These are phyloP conservation scores for Maccullochella peelii DNA, from an alignment of 2,113 vertebrate species.

Conservation along the genomic window DNA sequence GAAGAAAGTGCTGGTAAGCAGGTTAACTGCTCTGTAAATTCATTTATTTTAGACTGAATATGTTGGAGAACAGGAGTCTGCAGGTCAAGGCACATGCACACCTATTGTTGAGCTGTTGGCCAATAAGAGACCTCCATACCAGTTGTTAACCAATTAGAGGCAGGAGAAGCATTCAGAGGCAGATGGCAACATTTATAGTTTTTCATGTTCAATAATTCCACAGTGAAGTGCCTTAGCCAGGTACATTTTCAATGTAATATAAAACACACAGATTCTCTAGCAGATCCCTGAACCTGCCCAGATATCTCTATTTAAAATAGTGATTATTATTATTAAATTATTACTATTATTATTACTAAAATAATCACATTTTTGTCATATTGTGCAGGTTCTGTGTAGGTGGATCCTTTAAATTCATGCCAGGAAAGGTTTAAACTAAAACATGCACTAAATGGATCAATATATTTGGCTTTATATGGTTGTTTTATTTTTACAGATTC, in stretches of 20 bases:
- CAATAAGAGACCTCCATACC: neutral
- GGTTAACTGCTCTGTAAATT: neutral
- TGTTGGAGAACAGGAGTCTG: neutral
- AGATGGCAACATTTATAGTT: neutral
- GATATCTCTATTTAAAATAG: neutral
- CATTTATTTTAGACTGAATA: neutral
- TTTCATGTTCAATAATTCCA: neutral
- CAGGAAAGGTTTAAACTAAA: neutral
- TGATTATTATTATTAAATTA: too few relatives aligned
- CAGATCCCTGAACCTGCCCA: too few relatives aligned
- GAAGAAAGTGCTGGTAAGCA: neutral
- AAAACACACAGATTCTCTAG: too few relatives aligned
- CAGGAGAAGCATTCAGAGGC: neutral
- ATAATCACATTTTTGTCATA: neutral
- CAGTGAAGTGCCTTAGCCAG: neutral
- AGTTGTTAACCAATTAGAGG: neutral
- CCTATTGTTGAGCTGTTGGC: neutral
- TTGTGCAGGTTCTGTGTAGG: neutral
- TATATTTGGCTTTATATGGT: neutral
- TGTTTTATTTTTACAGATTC: neutral
- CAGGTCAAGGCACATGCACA: neutral
- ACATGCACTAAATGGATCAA: neutral
- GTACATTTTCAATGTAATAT: neutral
- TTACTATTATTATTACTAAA: neutral
- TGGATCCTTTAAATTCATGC: too few relatives aligned